Evolutionary conservation across 2,797 vertebrate genomes (phyloP), one percentile per base, ranked within the genome.

Genomic region (Gallirallus australis): DNA sequence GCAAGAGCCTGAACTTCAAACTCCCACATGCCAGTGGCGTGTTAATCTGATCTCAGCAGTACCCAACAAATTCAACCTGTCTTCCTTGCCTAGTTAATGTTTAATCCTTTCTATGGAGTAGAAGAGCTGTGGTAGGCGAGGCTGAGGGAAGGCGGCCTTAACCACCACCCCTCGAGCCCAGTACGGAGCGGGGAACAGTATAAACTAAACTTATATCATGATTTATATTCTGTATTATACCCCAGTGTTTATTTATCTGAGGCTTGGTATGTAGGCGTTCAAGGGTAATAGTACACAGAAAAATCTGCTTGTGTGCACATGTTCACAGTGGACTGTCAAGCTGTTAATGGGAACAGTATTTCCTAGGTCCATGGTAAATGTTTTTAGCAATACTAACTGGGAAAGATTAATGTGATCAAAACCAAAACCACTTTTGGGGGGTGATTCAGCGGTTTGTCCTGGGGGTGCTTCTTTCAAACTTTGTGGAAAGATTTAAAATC

Each of bases 51-150:
- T 89, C 77, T 84, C 72, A n/a, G 75, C 59, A 48, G 68, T 24
- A 60, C 59, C 63, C 11, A 1, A 92, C 95, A 92, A 96, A 95
- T 90, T 92, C 83, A 80, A 89, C 93, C 90, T 40, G 63, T 92
- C 90, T 95, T 89, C 86, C 48, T 82, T 3, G 39, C 90, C 73
- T 82, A 12, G 92, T 93, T 96, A 97, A 95, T 95, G 86, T 96
- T 95, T 96, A 96, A 93, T 95, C 8, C 1, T 86, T 96, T 84
- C 78, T 45, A 2, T 37, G 61, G 83, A 70, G n/a, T n/a, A 70
- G 78, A 56, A 90, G 77, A 47, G 73, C 88, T 86, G 40, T 65
- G 31, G 31, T 80, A 72, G 81, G 64, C 73, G 59, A 73, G 59
- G 35, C 40, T 47, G 4, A 16, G 60, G 47, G 54, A 42, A 82